These are phyloP conservation scores for Toxonevra muliebris DNA, from an alignment of 2,888 invertebrate species.

Conservation along the genomic window DNA sequence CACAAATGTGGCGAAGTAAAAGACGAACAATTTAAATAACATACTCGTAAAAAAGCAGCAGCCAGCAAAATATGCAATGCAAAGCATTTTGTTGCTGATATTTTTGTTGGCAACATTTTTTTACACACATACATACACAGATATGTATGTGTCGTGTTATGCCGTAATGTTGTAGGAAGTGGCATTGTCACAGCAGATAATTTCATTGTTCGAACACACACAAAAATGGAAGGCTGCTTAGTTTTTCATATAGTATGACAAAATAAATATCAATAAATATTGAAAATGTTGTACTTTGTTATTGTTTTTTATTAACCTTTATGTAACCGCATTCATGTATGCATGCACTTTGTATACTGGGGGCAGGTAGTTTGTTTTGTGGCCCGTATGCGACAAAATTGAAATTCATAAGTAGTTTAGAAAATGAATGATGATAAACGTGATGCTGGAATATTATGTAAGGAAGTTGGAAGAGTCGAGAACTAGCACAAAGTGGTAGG, in stretches of 20 bases:
- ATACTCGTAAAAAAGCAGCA: background rate
- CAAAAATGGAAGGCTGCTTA: constrained; percentile 41
- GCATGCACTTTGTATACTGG: background rate
- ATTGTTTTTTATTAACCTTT: constrained; percentile 1
- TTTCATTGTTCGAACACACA: background rate
- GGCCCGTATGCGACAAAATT: no score
- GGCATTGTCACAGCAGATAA: constrained; percentile 5
- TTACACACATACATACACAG: constrained; percentile 5
- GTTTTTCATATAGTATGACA: constrained; percentile 52
- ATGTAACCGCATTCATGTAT: background rate
- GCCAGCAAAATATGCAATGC: background rate
- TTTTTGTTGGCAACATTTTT: constrained; percentile 5
- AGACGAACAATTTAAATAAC: constrained; percentile 34
- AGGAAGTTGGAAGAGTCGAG: no score
- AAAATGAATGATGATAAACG: no score
- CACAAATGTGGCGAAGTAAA: constrained; percentile 29
- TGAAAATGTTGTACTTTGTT: constrained; percentile 49
- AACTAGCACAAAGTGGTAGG: no score
- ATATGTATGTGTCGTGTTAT: background rate
- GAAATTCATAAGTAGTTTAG: no score
- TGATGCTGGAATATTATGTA: no score
- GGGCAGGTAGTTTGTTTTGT: background rate
- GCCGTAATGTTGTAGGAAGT: background rate
- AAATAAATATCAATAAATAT: constrained; percentile 57
- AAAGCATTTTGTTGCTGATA: background rate